Percentiles rank a stretch among this genome's conserved stretches.
phyloP scores from a whole-genome alignment of 2,888 invertebrate species.

The Phortica magna region DNA sequence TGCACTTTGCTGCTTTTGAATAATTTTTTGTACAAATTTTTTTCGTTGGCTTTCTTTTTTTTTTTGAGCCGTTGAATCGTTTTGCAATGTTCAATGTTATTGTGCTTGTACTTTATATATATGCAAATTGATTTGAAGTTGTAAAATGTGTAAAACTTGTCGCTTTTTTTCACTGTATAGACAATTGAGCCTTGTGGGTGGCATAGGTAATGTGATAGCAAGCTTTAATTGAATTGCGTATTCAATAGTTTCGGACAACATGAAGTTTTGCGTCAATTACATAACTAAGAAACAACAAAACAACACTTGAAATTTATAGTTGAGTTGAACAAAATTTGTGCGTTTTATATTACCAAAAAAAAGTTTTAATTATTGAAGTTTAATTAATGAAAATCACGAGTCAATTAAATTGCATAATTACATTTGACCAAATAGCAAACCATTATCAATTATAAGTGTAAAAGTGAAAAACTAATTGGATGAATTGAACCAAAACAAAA shows the following conservation, averaged over 20 bases:
- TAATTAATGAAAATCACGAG: not conserved
- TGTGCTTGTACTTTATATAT: not conserved
- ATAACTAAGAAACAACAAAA: too few species aligned
- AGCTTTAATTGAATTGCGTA: too few species aligned
- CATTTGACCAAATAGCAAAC: not conserved
- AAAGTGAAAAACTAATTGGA: not conserved
- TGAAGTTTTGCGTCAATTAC: too few species aligned
- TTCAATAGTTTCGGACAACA: too few species aligned
- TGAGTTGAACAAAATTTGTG: too few species aligned
- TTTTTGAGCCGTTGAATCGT: not conserved
- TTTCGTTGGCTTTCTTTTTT: not conserved
- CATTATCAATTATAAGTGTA: not conserved
- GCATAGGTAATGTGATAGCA: not conserved
- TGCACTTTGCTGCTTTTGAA: constrained; percentile 63
- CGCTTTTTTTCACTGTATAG: not conserved
- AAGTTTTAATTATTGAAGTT: not conserved
- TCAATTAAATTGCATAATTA: not conserved
- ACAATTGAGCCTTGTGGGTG: not conserved
- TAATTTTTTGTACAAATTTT: constrained; percentile 46
- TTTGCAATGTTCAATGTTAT: not conserved
- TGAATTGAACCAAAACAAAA: not conserved
- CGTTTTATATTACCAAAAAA: not conserved
- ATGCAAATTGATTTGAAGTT: not conserved
- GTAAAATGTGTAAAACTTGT: not conserved
- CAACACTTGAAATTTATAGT: too few species aligned